Base-by-base conservation (phyloP, 1,140 invertebrate genomes). In the Bathynomus jamesi region DNA sequence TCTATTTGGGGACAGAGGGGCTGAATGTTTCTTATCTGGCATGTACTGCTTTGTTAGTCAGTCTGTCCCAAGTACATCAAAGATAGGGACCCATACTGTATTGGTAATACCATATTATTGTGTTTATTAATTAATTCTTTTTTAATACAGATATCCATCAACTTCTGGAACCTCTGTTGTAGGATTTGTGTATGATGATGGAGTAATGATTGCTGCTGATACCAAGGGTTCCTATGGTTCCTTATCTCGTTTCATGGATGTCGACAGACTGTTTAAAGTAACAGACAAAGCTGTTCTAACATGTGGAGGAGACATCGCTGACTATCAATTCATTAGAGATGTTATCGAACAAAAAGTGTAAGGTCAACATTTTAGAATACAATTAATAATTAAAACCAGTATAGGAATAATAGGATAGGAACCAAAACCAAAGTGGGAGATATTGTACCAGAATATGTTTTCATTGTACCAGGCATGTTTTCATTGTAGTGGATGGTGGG, bases 331-430 rank as follows among this genome's bases (percentile, higher is more conserved):
- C 79, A 84, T 99, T 4, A 89, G 89, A 80, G 89, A 89, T 75
- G 87, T 90, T 67, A 91, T 98, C 79, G 89, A 96, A 79, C 92
- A 95, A 81, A 95, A 95, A 86, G 90, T 96, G 91, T 94, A 85
- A 75, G 73, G 71, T 61, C n/a, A n/a, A 13, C 27, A 87, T 87
- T 85, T 62, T 32, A 68, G 46, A 40, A 53, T 4, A 65, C 61
- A 69, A 60, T n/a, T 69, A 64, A 28, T 0, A 28, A 13, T 53
- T 53, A 53, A 13, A 53, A 53, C 11, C 73, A 71, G 61, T 32
- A 73, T n/a, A n/a, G n/a, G n/a, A n/a, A n/a, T n/a, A n/a, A n/a
- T n/a, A n/a, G n/a, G n/a, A n/a, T n/a, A n/a, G n/a, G n/a, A n/a
- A n/a, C n/a, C n/a, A n/a, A n/a, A n/a, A n/a, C n/a, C n/a, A n/a